A percentile compares a stretch with the other conserved stretches of the same genome.
Evolutionary conservation across 2,888 invertebrate species (phyloP).

Genomic region (Melanophora roralis): DNA sequence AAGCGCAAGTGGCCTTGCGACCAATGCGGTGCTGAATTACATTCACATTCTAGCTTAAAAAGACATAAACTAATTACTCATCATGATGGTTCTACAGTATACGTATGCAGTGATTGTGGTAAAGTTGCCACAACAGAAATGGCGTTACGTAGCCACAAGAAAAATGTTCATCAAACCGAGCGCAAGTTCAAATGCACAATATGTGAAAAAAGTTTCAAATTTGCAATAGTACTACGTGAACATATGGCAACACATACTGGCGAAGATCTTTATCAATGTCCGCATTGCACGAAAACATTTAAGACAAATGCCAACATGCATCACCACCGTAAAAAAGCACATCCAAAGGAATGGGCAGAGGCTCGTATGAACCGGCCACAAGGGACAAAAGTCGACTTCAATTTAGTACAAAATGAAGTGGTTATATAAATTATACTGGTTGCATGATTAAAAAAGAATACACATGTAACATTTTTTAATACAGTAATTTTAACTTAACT

Average conservation of each 20-base stretch:
- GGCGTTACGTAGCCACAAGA: conserved; percentile 64
- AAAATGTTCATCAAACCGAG: conserved; percentile 64
- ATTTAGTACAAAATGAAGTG: conserved; percentile 58
- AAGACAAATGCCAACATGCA: conserved; percentile 68
- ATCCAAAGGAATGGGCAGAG: conserved; percentile 67
- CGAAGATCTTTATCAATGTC: conserved; percentile 66
- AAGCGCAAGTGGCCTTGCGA: conserved; percentile 63
- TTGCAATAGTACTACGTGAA: conserved; percentile 63
- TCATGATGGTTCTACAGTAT: conserved; percentile 60
- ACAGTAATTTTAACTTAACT: too few relatives aligned
- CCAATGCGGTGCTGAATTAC: conserved; percentile 63
- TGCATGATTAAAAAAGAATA: too few relatives aligned
- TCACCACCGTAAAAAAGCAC: conserved; percentile 67
- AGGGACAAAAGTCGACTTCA: conserved; percentile 53
- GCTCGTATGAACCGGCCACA: conserved; percentile 57
- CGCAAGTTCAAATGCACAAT: conserved; percentile 64
- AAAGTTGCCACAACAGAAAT: conserved; percentile 63
- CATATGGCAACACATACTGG: conserved; percentile 69
- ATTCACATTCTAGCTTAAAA: conserved; percentile 61
- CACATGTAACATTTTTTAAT: too few relatives aligned
- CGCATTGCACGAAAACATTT: conserved; percentile 68
- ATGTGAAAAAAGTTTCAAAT: conserved; percentile 66
- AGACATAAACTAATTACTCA: conserved; percentile 65
- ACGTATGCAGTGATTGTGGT: conserved; percentile 66
- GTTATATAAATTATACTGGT: conserved; percentile 46